Evolutionary conservation across 2,113 vertebrate species (phyloP), one percentile per base, ranked within the genome.

Genomic region (Albula glossodonta): DNA sequence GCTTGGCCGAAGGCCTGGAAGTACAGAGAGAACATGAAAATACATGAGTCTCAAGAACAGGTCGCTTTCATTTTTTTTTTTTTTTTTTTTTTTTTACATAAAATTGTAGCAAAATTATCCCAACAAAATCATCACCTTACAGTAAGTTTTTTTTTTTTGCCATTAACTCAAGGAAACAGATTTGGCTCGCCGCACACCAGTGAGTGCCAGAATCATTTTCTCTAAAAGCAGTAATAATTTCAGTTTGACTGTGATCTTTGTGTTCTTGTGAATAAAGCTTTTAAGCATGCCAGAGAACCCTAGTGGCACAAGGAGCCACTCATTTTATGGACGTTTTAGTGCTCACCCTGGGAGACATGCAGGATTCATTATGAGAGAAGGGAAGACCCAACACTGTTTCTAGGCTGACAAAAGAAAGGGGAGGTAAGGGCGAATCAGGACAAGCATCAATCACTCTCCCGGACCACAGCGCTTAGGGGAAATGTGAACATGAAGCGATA

Each of bases 1-100:
- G 97, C 98, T 86, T 99, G 98, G 84, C 98, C 98, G 89, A 98
- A 99, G 0, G 98, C 98, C 98, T 99, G 87, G 86, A 81, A 87
- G n/a, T 83, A 52, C 31, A 74, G 25, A 89, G 8, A 31, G 17
- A 74, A 51, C 7, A 79, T 78, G 13, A 31, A 86, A 51, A 74
- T 56, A 70, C 5, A 86, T 22, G 3, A 19, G 17, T 50, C 70
- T 79, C 52, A 81, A 3, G 78, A 51, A 25, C 63, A 22, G 63
- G 19, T 2, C 8, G 1, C 56, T 70, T 60, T 60, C 13, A 13
- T 12, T 15, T 3, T 60, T 19, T 19, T 66, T 15, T 8, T 60
- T 60, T 15, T 12, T 15, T 3, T 60, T 19, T 19, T 66, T 15
- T 8, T 66, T 66, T 3, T 19, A 19, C 60, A 66, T 19, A 66